phyloP scores from a whole-genome alignment of 2,113 vertebrate genomes.

The Isurus oxyrinchus region DNA sequence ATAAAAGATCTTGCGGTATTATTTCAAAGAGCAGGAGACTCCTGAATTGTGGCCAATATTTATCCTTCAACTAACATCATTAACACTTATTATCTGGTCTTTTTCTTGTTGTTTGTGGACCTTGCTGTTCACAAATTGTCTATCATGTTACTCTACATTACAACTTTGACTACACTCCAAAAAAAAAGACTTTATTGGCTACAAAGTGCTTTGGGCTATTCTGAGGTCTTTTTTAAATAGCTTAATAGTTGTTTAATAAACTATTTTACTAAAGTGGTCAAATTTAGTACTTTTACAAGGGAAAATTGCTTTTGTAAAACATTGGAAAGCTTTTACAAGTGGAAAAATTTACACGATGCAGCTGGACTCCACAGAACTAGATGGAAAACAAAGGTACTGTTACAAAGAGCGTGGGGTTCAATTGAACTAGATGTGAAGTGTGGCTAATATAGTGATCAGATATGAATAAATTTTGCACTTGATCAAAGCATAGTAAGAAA shows the following conservation, averaged over 20 bases:
- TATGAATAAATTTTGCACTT: not conserved
- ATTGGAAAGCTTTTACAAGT: too few relatives aligned
- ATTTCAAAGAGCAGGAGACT: not conserved
- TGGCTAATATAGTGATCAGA: not conserved
- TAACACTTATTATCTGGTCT: not conserved
- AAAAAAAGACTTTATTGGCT: not conserved
- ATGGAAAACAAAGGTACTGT: not conserved
- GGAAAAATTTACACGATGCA: not conserved
- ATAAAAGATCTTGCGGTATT: not conserved
- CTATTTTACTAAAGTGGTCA: too few relatives aligned
- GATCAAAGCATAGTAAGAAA: not conserved
- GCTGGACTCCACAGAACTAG: not conserved
- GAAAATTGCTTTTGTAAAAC: too few relatives aligned
- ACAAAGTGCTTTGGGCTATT: not conserved
- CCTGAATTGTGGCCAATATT: not conserved
- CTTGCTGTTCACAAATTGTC: not conserved
- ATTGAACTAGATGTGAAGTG: not conserved
- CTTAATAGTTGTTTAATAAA: not conserved
- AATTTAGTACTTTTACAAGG: not conserved
- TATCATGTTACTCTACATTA: not conserved
- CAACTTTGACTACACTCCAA: not conserved
- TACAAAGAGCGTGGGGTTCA: not conserved
- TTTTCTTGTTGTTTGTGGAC: not conserved
- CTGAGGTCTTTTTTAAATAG: not conserved
- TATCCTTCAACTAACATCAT: not conserved